A percentile compares a stretch with the other conserved stretches of the same genome.
These are phyloP conservation scores for Sycobia sp. DNA, from an alignment of 1,140 invertebrate genomes.

Conservation along the genomic window DNA sequence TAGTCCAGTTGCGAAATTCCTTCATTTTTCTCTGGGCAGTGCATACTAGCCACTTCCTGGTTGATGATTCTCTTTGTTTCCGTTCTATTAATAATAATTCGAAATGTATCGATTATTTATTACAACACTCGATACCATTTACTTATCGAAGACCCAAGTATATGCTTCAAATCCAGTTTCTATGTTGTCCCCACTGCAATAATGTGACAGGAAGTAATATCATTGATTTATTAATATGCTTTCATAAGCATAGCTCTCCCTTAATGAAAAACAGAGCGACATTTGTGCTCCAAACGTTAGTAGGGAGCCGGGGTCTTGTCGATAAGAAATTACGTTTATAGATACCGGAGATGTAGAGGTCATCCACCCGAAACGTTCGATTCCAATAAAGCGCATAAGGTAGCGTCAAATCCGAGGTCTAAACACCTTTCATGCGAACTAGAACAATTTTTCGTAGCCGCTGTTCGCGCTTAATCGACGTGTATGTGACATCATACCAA, in stretches of 20 bases:
- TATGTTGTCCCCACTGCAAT: not conserved
- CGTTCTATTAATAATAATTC: not conserved
- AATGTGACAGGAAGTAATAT: conserved; percentile 9
- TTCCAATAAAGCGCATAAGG: not conserved
- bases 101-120: not conserved
- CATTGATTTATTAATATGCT: conserved; percentile 1
- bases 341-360: too few species aligned
- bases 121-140: not conserved
- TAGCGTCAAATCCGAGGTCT: not conserved
- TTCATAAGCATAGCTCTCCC: not conserved
- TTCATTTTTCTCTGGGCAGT: not conserved
- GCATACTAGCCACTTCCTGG: not conserved
- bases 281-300: too few species aligned
- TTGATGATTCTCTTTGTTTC: too few species aligned
- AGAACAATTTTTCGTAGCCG: not conserved
- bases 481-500: too few species aligned
- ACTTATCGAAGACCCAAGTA: not conserved
- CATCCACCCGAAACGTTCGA: too few species aligned
- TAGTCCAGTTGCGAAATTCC: not conserved
- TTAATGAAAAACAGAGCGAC: conserved; percentile 3
- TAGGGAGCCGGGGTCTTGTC: not conserved
- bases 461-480: conserved; percentile 7
- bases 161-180: too few species aligned
- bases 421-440: not conserved
- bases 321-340: conserved; percentile 10